Evolutionary conservation across 1,140 invertebrate genomes (phyloP), one percentile per base, ranked within the genome.

Genomic region (Magallana gigas): DNA sequence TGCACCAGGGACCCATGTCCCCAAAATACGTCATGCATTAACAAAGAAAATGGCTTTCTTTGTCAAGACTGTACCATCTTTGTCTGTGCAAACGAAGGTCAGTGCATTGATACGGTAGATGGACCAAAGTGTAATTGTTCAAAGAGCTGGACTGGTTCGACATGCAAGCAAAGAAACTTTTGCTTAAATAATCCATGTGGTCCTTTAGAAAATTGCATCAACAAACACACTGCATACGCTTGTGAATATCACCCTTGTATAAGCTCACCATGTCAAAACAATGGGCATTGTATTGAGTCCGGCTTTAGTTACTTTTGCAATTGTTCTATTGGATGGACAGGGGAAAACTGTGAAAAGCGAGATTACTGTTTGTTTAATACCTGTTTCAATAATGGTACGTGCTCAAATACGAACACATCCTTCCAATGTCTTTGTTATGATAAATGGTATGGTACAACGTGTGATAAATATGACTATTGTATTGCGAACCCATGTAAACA

Each of bases 401-500:
- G 92, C 62, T 14, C 80, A 16, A 92, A 92, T 85, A 86, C 87
- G 0, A 81, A 88, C 4, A 86, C 85, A 12, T 82, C 88, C 8
- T 93, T 88, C 68, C 56, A 85, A 6, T 94, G 94, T 68, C 16
- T 59, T 12, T 94, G 94, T 91, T 84, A 71, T 1, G 64, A 80
- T 12, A 91, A 90, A n/a, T 92, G 92, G 85, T 89, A 92, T 84
- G 95, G 94, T 0, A 83, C 83, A 16, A 88, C 88, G n/a, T 95
- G 95, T 88, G 93, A 90, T 82, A 90, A 91, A 83, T 85, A 87
- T 64, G 90, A 93, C 86, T 92, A 92, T 80, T 94, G 93, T 87
- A 57, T 90, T 16, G 18, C 59, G 0, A 14, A 91, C 62, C 88
- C 90, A 18, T 99, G 98, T 93, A 97, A 98, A 94, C 98, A 99